Base-by-base conservation (phyloP, 1,140 invertebrate species). In the Andricus grossulariae region DNA sequence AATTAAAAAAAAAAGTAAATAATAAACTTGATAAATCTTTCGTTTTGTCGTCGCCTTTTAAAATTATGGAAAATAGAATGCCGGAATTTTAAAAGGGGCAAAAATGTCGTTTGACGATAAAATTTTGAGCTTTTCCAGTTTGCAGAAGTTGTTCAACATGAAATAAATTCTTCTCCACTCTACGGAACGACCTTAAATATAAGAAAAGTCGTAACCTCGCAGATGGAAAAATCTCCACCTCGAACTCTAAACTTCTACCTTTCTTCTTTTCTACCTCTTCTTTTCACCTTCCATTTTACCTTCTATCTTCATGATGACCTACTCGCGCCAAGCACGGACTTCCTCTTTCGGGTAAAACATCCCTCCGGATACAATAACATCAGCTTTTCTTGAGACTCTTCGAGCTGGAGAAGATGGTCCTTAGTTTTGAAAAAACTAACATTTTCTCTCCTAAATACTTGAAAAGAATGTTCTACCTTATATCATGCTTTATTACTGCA, bases 321-420 rank as follows among this genome's bases (percentile, higher is more conserved):
- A 74, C 73, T 74, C 54, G 21, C 51, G 73, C 39, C 32, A 74
- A 74, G 52, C 54, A 74, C 15, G 54, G 73, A 50, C 54, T 74
- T 57, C 73, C 73, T 52, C 73, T 45, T 45, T 49, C n/a, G 51
- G 51, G 54, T 39, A 66, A 66, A 66, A n/a, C 25, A 66, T 45
- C 60, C 60, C 60, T 66, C 60, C 60, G 60, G 73, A 60, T 74
- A 74, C 54, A 74, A 74, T 74, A 74, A 74, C 73, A 74, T 60
- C 49, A 45, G 73, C 55, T 60, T 49, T 60, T 74, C 52, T 32
- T 21, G 49, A 66, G 57, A 66, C 25, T 21, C 57, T 39, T 66
- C 57, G 32, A 16, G 57, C 57, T 66, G 15, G 25, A 66, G 57
- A 66, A 66, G 60, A 66, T 45, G 12, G 60, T 66, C 39, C 60